Evolutionary conservation across 2,797 vertebrate species (phyloP).

Genomic region (Rhinatrema bivittatum): DNA sequence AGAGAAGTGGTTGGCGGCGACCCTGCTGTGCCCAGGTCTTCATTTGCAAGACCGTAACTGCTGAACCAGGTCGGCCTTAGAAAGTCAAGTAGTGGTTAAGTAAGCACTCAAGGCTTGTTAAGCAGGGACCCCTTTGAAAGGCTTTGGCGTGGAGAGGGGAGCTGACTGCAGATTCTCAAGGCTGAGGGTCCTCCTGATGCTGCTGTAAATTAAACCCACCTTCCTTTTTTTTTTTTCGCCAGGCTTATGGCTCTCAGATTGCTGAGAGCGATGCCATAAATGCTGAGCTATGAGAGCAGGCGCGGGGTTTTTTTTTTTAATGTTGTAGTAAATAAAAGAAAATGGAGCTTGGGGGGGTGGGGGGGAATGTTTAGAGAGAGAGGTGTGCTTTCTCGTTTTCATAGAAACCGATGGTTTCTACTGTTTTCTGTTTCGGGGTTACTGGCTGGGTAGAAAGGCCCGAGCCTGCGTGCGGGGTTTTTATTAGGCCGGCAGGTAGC

Average conservation of each 20-base stretch:
- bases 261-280: constrained; percentile 37
- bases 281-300: constrained; percentile 19
- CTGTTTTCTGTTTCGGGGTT: too few species aligned
- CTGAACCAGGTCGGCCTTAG: constrained; percentile 35
- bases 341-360: constrained; percentile 46
- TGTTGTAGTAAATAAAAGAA: constrained; percentile 17
- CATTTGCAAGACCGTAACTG: constrained; percentile 42
- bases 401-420: constrained; percentile 64
- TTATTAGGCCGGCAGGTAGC: too few species aligned
- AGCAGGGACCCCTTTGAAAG: too few species aligned
- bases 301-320: constrained; percentile 44
- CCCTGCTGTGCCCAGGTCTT: constrained; percentile 34
- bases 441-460: too few species aligned
- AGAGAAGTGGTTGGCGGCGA: constrained; percentile 44
- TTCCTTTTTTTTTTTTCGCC: constrained; percentile 24
- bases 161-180: constrained; percentile 25
- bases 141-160: constrained; percentile 28
- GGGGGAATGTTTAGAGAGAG: constrained; percentile 47
- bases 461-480: too few species aligned
- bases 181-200: constrained; percentile 13
- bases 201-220: constrained; percentile 22
- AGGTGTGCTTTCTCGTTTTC: constrained; percentile 61
- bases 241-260: constrained; percentile 41
- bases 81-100: constrained; percentile 33
- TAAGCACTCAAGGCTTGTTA: too few species aligned